phyloP scores from a whole-genome alignment of 2,797 vertebrate genomes.

The Heteromormyrus szaboi region DNA sequence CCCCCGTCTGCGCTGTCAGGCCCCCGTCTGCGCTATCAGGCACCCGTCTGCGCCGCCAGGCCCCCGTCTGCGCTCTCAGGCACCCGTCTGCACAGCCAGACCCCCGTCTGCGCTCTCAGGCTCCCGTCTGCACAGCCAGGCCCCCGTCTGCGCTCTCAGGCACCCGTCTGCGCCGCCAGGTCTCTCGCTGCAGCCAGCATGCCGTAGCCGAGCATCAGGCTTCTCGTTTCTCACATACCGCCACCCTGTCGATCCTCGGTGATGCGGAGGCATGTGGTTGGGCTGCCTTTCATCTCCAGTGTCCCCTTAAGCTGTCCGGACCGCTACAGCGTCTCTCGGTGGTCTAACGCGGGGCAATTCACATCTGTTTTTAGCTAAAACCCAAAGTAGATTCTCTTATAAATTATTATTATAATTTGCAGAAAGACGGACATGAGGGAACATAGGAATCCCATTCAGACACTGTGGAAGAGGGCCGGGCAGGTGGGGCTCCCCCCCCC shows the following conservation, averaged over 20 bases:
- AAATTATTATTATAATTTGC: slow-evolving; percentile 39
- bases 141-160: neutral
- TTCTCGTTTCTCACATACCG: neutral
- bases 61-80: neutral
- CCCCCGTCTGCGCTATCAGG: neutral
- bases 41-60: neutral
- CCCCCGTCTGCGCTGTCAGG: slow-evolving; percentile 48
- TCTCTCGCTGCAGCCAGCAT: neutral
- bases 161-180: neutral
- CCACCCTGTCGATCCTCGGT: neutral
- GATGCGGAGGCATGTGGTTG: too few species aligned
- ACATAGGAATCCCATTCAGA: slow-evolving; percentile 53
- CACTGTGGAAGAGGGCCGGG: slow-evolving; percentile 46
- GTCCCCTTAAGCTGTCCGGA: neutral
- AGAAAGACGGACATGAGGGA: slow-evolving; percentile 51
- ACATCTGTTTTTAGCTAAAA: neutral
- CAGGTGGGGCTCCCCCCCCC: slow-evolving; percentile 33
- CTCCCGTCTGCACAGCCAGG: neutral
- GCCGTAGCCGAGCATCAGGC: neutral
- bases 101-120: neutral
- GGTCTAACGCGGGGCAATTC: neutral
- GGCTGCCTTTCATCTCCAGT: neutral
- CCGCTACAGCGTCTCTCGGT: neutral
- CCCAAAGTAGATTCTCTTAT: slow-evolving; percentile 13
- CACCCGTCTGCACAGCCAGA: too few species aligned